phyloP scores from a whole-genome alignment of 2,113 vertebrate species.

The Uropsilus gracilis region DNA sequence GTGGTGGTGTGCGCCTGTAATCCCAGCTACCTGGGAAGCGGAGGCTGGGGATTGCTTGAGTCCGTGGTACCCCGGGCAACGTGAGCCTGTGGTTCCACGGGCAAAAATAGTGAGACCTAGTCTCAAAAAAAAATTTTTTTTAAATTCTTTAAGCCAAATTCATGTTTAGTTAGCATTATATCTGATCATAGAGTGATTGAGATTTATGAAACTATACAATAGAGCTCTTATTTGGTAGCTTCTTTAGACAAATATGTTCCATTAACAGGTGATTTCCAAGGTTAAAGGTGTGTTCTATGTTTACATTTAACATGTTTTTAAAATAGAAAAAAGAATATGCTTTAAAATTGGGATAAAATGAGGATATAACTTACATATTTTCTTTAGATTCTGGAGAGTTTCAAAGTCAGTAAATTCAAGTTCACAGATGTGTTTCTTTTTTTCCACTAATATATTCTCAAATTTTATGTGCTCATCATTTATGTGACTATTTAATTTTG shows the following conservation, averaged over 20 bases:
- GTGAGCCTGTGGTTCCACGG: too few species aligned
- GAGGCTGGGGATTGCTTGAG: too few species aligned
- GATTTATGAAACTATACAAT: slow-evolving; percentile 40
- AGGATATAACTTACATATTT: background rate
- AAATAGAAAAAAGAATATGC: slow-evolving; percentile 31
- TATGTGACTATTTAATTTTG: too few species aligned
- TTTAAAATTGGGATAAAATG: slow-evolving; percentile 8
- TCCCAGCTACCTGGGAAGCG: too few species aligned
- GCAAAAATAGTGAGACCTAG: too few species aligned
- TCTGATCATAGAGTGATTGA: background rate
- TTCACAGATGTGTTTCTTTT: background rate
- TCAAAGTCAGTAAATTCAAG: slow-evolving; percentile 21
- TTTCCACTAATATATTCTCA: too few species aligned
- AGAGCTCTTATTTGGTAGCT: background rate
- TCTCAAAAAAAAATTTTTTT: too few species aligned
- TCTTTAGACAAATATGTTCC: background rate
- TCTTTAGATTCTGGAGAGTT: slow-evolving; percentile 35
- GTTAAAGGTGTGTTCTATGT: background rate
- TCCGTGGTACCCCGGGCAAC: too few species aligned
- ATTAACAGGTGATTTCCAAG: background rate
- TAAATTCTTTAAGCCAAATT: background rate
- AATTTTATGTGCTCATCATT: too few species aligned
- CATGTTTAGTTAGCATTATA: background rate
- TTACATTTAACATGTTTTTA: slow-evolving; percentile 40
- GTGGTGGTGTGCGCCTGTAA: too few species aligned